Evolutionary conservation across 1,140 invertebrate genomes (phyloP).

Genomic region (Archivesica marissinica): DNA sequence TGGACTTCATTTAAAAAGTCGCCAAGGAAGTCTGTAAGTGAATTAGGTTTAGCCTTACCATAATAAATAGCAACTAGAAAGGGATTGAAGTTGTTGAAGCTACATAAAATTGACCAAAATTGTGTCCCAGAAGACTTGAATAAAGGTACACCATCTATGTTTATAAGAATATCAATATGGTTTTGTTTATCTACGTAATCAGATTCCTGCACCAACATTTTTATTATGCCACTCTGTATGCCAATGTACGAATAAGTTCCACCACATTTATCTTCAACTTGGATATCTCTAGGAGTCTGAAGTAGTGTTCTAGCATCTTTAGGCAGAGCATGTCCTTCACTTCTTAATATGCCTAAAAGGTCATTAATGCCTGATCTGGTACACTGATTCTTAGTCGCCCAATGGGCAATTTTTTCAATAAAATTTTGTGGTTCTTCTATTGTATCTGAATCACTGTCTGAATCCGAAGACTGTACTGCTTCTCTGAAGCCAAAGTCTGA

Average conservation of each 20-base stretch:
- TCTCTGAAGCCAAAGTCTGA: background rate
- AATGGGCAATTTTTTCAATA: background rate
- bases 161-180: slow-evolving; percentile 16
- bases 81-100: slow-evolving; percentile 61
- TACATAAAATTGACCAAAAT: slow-evolving; percentile 76
- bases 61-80: slow-evolving; percentile 73
- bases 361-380: background rate
- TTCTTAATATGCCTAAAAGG: background rate
- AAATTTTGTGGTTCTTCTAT: background rate
- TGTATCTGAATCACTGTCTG: background rate
- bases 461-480: background rate
- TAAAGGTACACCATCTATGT: slow-evolving; percentile 66
- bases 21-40: slow-evolving; percentile 69
- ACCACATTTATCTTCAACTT: slow-evolving; percentile 55
- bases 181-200: background rate
- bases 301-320: slow-evolving; percentile 58
- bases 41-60: slow-evolving; percentile 77
- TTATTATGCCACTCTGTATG: too few species aligned
- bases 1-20: slow-evolving; percentile 75
- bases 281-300: slow-evolving; percentile 42
- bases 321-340: background rate
- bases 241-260: slow-evolving; percentile 61
- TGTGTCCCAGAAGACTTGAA: slow-evolving; percentile 61
- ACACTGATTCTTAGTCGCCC: background rate
- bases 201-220: background rate